Base-by-base conservation (phyloP, 2,113 vertebrate species). In the Eolophus roseicapilla region DNA sequence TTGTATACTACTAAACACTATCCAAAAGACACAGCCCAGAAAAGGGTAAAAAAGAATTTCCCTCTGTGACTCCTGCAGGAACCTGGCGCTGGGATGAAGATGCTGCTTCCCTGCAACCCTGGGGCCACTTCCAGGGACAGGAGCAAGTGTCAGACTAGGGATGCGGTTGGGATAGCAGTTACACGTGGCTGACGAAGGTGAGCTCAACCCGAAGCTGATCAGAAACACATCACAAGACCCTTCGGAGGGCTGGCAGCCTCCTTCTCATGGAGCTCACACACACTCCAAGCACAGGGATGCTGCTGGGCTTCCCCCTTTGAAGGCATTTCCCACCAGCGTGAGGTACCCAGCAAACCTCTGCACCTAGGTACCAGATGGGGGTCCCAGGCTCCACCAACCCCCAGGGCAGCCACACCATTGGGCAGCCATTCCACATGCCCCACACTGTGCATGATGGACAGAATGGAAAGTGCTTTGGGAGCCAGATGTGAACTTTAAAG, bases 1-100 rank as follows among this genome's bases (percentile, higher is more conserved):
- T 87, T 67, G 78, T 86, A 81, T 69, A 87, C 87, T 95, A 86
- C 79, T 88, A 77, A 94, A 94, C 73, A n/a, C 92, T 88, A 71
- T 86, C 78, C 92, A 82, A 92, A 96, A 97, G 95, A 80, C 18
- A 17, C 82, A 92, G 88, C 75, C 96, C 71, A 71, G 57, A 94
- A 93, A 91, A 87, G 64, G 77, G 88, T 92, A 77, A 86, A 90
- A 90, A 87, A 35, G 83, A 92, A 84, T 78, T 35, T 24, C 57
- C 57, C 81, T 89, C 79, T 44, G 35, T 80, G 93, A 92, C 70
- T 85, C 81, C 92, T 71, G 77, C 27, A 53, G 90, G 52, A 91
- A 82, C 29, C 47, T 53, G 78, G n/a, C 41, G 9, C 67, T 52
- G 83, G 82, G 93, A 95, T 39, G 82, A 85, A 76, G 82, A 87